A percentile compares a stretch with the other conserved stretches of the same genome.
These are phyloP conservation scores for Brienomyrus longianalis DNA, from an alignment of 2,113 vertebrate species.

Conservation along the genomic window DNA sequence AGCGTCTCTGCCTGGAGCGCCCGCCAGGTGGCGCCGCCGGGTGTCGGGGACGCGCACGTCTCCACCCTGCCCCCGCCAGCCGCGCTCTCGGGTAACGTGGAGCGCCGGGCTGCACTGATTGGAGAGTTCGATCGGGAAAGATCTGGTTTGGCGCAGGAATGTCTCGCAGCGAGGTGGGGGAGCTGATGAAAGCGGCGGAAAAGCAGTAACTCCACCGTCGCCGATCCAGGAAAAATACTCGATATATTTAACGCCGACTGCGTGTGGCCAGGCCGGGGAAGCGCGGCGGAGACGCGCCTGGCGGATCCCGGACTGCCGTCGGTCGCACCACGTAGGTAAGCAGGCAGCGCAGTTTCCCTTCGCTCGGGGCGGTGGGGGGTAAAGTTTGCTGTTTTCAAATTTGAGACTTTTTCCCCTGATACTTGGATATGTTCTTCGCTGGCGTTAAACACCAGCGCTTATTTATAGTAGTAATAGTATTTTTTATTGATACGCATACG, in stretches of 20 bases:
- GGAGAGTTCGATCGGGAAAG: constrained; percentile 5
- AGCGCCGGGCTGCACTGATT: constrained; percentile 12
- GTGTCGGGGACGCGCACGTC: neutral
- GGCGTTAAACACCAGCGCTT: neutral
- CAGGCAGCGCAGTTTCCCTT: neutral
- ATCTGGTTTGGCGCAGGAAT: neutral
- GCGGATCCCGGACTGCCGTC: neutral
- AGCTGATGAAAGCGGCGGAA: neutral
- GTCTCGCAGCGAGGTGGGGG: neutral
- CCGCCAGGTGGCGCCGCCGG: neutral
- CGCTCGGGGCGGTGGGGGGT: neutral
- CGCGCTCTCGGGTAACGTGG: neutral
- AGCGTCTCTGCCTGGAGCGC: too few species aligned
- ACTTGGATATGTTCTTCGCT: neutral
- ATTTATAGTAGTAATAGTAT: neutral
- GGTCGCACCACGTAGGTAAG: neutral
- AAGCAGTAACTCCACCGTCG: neutral
- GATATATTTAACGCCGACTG: neutral
- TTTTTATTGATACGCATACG: neutral
- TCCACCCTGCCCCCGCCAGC: neutral
- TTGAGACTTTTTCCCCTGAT: neutral
- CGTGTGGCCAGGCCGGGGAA: neutral
- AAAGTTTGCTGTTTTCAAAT: neutral
- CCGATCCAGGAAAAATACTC: neutral
- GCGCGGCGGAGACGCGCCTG: neutral